Conservation (phyloP, 2,888 invertebrate species). For the Bellardia bayeri region DNA sequence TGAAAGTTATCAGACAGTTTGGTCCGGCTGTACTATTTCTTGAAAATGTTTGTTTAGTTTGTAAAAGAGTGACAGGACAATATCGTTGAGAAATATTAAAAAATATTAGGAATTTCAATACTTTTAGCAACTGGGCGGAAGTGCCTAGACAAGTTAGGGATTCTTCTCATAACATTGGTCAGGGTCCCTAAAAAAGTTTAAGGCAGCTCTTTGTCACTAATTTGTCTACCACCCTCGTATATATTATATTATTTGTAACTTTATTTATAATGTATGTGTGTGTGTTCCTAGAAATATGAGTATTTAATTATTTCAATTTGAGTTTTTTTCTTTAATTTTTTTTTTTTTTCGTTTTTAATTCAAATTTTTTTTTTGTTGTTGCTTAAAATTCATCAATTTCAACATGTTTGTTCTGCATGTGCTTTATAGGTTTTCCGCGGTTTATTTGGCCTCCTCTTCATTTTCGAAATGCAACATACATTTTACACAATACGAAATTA, state of each 20-base stretch:
- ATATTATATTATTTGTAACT: not conserved
- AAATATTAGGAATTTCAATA: too few relatives aligned
- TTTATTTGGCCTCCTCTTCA: not conserved
- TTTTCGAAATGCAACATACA: not conserved
- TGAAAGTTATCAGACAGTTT: not conserved
- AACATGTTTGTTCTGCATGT: conserved; percentile 11
- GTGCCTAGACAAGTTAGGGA: too few relatives aligned
- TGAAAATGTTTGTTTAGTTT: too few relatives aligned
- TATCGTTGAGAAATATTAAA: too few relatives aligned
- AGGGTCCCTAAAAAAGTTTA: not conserved
- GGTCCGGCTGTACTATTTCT: too few relatives aligned
- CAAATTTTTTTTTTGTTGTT: conserved; percentile 2
- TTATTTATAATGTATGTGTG: not conserved
- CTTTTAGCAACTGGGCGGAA: too few relatives aligned
- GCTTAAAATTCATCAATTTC: conserved; percentile 17
- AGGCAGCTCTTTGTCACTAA: not conserved
- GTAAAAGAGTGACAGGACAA: too few relatives aligned
- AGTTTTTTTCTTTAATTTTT: not conserved
- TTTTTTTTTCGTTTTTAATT: conserved; percentile 1
- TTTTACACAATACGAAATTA: conserved; percentile 11
- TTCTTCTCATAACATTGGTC: too few relatives aligned
- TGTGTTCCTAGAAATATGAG: conserved; percentile 31
- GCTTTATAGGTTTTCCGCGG: not conserved
- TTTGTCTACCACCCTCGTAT: not conserved
- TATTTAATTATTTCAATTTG: conserved; percentile 3